phyloP scores from a whole-genome alignment of 2,797 vertebrate genomes.

The Takifugu ocellatus region DNA sequence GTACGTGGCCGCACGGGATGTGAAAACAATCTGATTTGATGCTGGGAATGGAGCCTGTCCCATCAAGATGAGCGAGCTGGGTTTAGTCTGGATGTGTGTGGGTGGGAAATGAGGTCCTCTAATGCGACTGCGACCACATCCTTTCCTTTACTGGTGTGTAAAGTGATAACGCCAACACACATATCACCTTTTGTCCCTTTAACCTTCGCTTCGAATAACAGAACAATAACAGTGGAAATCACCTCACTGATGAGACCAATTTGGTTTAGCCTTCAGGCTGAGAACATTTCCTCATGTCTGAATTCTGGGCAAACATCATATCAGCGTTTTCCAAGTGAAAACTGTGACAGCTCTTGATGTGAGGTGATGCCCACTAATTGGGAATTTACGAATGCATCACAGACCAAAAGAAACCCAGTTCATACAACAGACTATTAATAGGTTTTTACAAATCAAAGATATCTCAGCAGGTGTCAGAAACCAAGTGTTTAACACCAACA shows the following conservation, averaged over 20 bases:
- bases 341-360: too few species aligned
- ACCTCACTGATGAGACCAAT: not conserved
- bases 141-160: constrained; percentile 28
- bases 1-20: constrained; percentile 16
- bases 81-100: constrained; percentile 31
- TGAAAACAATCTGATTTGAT: constrained; percentile 53
- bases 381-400: too few species aligned
- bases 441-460: too few species aligned
- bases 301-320: too few species aligned
- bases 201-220: constrained; percentile 19
- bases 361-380: too few species aligned
- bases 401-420: too few species aligned
- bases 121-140: constrained; percentile 7
- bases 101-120: constrained; percentile 5
- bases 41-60: constrained; percentile 51
- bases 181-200: constrained; percentile 30
- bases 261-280: not conserved
- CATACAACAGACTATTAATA: too few species aligned
- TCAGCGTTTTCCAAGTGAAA: too few species aligned
- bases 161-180: constrained; percentile 27
- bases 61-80: constrained; percentile 63
- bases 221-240: not conserved
- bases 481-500: too few species aligned
- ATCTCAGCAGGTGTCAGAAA: too few species aligned
- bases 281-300: too few species aligned